Evolutionary conservation across 2,888 invertebrate species (phyloP).

Genomic region (Dasysyrphus albostriatus): DNA sequence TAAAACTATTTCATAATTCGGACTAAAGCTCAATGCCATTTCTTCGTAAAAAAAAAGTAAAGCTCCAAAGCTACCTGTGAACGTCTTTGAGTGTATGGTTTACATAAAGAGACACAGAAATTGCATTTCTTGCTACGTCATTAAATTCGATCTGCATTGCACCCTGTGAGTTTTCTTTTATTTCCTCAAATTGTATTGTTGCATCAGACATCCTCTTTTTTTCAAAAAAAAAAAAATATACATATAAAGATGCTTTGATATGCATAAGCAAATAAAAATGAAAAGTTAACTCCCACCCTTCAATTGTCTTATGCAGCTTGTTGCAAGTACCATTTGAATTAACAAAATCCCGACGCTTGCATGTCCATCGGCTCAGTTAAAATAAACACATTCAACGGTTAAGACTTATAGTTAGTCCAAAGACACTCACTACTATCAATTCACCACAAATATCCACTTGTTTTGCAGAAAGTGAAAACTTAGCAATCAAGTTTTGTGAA

Average conservation of each 20-base stretch:
- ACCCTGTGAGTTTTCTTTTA: constrained; percentile 6
- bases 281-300: constrained; percentile 26
- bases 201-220: constrained; percentile 1
- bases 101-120: background rate
- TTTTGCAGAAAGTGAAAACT: constrained; percentile 36
- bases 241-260: constrained; percentile 16
- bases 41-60: background rate
- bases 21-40: no score
- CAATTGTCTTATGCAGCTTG: constrained; percentile 2
- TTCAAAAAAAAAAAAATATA: no score
- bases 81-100: background rate
- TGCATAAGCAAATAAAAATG: constrained; percentile 10
- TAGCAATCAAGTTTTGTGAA: constrained; percentile 33
- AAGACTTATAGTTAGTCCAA: constrained; percentile 35
- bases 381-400: constrained; percentile 56
- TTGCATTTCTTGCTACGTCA: background rate
- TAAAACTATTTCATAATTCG: no score
- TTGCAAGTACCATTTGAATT: constrained; percentile 39
- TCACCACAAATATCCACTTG: constrained; percentile 8
- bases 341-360: constrained; percentile 62
- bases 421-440: background rate
- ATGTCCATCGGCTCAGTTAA: constrained; percentile 53
- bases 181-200: constrained; percentile 33
- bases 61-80: no score
- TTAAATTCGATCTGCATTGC: background rate